phyloP scores from a whole-genome alignment of 2,888 invertebrate genomes.

The Acanthosoma haemorrhoidale region DNA sequence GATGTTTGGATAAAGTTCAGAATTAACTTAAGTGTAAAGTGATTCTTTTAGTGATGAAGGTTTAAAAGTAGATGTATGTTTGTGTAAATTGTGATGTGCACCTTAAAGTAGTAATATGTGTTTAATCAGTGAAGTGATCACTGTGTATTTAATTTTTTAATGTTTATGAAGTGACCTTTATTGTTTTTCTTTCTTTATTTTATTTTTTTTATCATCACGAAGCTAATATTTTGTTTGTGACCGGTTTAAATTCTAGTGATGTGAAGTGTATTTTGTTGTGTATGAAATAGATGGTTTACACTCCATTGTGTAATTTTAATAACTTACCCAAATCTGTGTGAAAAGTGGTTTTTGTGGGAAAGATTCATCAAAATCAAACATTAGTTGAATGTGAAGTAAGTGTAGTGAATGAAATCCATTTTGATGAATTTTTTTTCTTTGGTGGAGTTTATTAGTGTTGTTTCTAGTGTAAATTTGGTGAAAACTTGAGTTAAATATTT shows the following conservation, averaged over 20 bases:
- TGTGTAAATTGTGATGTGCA: conserved; percentile 16
- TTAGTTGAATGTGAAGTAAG: not conserved
- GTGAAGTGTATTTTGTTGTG: conserved; percentile 28
- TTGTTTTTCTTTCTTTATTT: conserved; percentile 12
- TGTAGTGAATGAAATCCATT: not conserved
- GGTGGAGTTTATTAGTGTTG: not conserved
- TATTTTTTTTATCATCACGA: not conserved
- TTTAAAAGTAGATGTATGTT: not conserved
- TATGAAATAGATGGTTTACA: conserved; percentile 21
- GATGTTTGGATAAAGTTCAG: not conserved
- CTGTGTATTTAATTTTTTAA: conserved; percentile 12
- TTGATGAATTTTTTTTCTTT: not conserved
- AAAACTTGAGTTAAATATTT: not conserved
- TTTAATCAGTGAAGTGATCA: conserved; percentile 15
- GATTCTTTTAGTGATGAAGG: conserved; percentile 1
- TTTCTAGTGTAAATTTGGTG: not conserved
- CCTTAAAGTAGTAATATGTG: not conserved
- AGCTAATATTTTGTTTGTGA: conserved; percentile 17
- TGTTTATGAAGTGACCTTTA: conserved; percentile 11
- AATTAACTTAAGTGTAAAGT: conserved; percentile 7
- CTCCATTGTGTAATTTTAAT: conserved; percentile 27
- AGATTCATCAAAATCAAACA: not conserved
- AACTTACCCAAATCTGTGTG: conserved; percentile 28
- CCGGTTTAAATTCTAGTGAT: conserved; percentile 24
- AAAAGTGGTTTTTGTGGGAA: conserved; percentile 18